Conservation (phyloP, 2,888 invertebrate genomes). For the Dynastes maya region DNA sequence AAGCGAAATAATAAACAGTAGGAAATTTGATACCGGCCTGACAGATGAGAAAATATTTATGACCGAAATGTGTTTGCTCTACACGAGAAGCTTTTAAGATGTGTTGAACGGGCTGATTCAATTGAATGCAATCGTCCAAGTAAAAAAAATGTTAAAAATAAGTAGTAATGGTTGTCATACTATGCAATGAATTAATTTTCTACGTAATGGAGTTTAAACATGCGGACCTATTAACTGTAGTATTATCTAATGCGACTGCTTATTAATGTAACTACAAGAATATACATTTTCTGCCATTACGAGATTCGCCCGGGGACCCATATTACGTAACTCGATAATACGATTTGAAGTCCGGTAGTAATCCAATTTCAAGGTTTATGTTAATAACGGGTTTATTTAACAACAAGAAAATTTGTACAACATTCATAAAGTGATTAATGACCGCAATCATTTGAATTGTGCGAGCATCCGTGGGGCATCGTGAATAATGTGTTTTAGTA, state of each 20-base stretch:
- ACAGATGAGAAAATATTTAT: slow-evolving; percentile 7
- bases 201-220: too few species aligned
- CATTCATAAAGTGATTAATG: slow-evolving; percentile 32
- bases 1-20: slow-evolving; percentile 22
- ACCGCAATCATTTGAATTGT: not conserved
- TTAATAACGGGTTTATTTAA: slow-evolving; percentile 13
- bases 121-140: not conserved
- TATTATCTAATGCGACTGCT: too few species aligned
- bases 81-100: not conserved
- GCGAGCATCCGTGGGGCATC: not conserved
- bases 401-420: slow-evolving; percentile 9
- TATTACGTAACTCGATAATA: slow-evolving; percentile 13
- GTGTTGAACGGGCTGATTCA: not conserved
- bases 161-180: too few species aligned
- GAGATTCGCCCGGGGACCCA: not conserved
- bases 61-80: not conserved
- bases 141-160: not conserved
- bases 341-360: slow-evolving; percentile 16
- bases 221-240: too few species aligned
- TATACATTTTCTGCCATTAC: not conserved
- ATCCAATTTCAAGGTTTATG: slow-evolving; percentile 34
- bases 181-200: too few species aligned
- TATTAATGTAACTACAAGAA: not conserved
- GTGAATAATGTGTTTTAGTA: too few species aligned
- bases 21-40: slow-evolving; percentile 15